A percentile compares a stretch with the other conserved stretches of the same genome.
Conservation (phyloP, 1,140 invertebrate species). For the Leucophenga varia region DNA sequence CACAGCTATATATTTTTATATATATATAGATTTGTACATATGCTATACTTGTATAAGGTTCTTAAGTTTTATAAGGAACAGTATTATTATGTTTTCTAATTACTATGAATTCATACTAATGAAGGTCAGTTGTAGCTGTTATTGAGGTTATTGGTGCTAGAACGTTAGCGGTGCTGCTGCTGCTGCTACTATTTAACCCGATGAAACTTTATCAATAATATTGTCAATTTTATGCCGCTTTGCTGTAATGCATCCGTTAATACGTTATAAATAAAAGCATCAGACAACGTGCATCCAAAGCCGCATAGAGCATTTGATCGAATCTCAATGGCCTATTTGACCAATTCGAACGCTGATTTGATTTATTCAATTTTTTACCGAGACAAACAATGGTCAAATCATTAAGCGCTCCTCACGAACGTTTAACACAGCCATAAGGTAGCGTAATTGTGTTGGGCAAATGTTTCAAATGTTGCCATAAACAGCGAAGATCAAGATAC, state of each 20-base stretch:
- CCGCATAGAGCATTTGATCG: slow-evolving; percentile 77
- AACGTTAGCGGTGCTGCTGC: too few relatives aligned
- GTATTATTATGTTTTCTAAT: too few relatives aligned
- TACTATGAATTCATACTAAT: too few relatives aligned
- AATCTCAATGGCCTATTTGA: slow-evolving; percentile 72
- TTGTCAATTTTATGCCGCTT: too few relatives aligned
- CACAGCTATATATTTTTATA: too few relatives aligned
- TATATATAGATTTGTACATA: too few relatives aligned
- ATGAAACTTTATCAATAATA: too few relatives aligned
- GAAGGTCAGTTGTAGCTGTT: too few relatives aligned
- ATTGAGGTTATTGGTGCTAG: too few relatives aligned
- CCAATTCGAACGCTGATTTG: slow-evolving; percentile 86
- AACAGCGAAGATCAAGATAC: slow-evolving; percentile 45
- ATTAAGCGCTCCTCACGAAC: slow-evolving; percentile 58
- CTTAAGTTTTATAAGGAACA: too few relatives aligned
- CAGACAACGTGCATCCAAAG: slow-evolving; percentile 76
- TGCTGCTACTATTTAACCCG: too few relatives aligned
- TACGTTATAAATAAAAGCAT: slow-evolving; percentile 70
- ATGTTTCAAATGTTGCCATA: slow-evolving; percentile 44
- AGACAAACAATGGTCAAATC: slow-evolving; percentile 70
- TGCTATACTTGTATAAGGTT: too few relatives aligned
- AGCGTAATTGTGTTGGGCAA: slow-evolving; percentile 29
- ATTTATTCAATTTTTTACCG: slow-evolving; percentile 73
- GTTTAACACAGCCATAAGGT: slow-evolving; percentile 34
- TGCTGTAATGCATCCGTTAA: slow-evolving; percentile 58